phyloP scores from a whole-genome alignment of 2,797 vertebrate genomes.

The Alcedo quadribrachys region DNA sequence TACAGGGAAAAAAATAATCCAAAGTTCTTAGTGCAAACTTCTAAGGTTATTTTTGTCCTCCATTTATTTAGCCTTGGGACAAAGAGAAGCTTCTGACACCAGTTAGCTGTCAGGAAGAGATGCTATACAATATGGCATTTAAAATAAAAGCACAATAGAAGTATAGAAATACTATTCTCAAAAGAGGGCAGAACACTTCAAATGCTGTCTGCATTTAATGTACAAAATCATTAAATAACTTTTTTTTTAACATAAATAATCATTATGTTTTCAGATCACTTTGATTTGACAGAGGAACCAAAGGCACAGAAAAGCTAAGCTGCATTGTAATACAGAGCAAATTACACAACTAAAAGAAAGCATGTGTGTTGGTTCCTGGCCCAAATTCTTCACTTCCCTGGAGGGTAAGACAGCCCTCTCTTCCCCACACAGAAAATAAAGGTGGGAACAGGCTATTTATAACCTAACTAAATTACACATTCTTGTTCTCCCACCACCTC shows the following conservation, averaged over 20 bases:
- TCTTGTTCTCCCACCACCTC: constrained; percentile 31
- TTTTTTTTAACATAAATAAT: neutral
- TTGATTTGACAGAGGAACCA: neutral
- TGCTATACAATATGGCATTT: neutral
- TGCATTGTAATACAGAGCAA: neutral
- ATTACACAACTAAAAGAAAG: neutral
- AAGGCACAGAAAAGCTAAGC: neutral
- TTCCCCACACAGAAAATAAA: neutral
- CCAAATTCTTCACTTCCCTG: constrained; percentile 1
- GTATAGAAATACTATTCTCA: neutral
- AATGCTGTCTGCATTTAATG: neutral
- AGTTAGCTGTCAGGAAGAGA: neutral
- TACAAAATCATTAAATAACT: neutral
- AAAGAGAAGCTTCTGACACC: neutral
- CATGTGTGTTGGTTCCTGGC: constrained; percentile 15
- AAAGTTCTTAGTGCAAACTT: neutral
- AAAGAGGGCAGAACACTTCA: neutral
- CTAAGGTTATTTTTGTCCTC: neutral
- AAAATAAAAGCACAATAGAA: neutral
- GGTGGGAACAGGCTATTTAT: constrained; percentile 42
- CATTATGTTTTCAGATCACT: neutral
- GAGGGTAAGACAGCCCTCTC: neutral
- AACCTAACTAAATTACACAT: constrained; percentile 21
- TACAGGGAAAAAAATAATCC: neutral
- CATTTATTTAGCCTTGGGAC: neutral